Base-by-base conservation (phyloP, 2,888 invertebrate genomes). In the Erynnis tages region DNA sequence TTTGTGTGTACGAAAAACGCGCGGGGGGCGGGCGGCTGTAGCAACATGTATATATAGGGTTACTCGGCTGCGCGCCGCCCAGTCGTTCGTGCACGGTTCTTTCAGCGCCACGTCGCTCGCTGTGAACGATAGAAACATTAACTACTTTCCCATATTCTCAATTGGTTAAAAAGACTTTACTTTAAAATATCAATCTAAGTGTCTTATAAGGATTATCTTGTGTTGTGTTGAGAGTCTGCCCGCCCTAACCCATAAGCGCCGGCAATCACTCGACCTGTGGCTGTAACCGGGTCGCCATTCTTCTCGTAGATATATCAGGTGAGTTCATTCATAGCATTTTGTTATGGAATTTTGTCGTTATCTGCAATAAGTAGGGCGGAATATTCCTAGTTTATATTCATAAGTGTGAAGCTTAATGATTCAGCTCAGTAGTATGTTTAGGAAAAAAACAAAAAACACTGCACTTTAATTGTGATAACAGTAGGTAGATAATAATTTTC, bases 31-130 rank as follows among this genome's bases (percentile, higher is more conserved):
- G 83, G 81, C 80, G 81, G 70, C 61, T 57, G 67, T 68, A 70
- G 62, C 63, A 62, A 58, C 57, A 55, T 63, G 73, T 88, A 89
- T 89, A 88, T 86, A 89, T 82, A 82, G 74, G 65, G 63, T 63
- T 66, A 62, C 57, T 63, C 62, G 64, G 59, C 70, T 73, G 75
- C 78, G 79, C 79, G 82, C 71, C 77, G 84, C 79, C 78, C 88
- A 88, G 88, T 88, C 77, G 78, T 67, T 71, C 71, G 67, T 61
- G 60, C 70, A 63, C 66, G 69, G 67, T 71, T 64, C 55, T 58
- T 50, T 64, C 63, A 56, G 69, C 64, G 58, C 57, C 61, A 75
- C 78, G 77, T 73, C 58, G 32, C 19, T 54, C 54, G 49, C 35
- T 56, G 47, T 45, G 17, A 48, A 27, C 47, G 48, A 32, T 40